Percentiles rank a stretch among this genome's conserved stretches.
Evolutionary conservation across 2,888 invertebrate species (phyloP).

Genomic region (Formica aserva): DNA sequence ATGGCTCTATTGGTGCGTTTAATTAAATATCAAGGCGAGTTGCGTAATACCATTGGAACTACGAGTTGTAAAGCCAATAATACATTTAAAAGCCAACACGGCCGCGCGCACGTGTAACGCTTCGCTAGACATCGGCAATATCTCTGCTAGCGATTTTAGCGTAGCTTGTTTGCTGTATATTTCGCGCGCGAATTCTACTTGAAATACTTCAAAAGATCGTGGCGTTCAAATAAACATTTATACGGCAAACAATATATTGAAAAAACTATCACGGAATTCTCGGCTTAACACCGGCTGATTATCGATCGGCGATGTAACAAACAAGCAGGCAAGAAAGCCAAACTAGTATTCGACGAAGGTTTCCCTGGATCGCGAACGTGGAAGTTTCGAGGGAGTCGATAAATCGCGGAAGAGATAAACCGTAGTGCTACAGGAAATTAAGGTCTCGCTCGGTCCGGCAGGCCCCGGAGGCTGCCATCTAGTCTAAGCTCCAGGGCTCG

Average conservation of each 20-base stretch:
- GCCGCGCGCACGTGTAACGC: background rate
- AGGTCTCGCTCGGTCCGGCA: conserved; percentile 70
- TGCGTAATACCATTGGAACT: conserved; percentile 60
- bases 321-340: conserved; percentile 58
- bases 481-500: conserved; percentile 62
- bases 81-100: conserved; percentile 35
- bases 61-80: conserved; percentile 55
- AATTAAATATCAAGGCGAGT: conserved; percentile 64
- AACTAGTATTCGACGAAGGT: conserved; percentile 55
- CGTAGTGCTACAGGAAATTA: conserved; percentile 78
- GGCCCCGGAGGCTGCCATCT: conserved; percentile 54
- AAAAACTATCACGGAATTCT: conserved; percentile 1
- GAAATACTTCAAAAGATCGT: conserved; percentile 33
- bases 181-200: background rate
- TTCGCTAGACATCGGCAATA: conserved; percentile 27
- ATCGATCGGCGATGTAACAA: conserved; percentile 42
- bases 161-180: background rate
- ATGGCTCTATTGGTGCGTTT: conserved; percentile 38
- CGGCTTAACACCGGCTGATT: conserved; percentile 28
- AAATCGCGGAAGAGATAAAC: conserved; percentile 78
- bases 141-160: conserved; percentile 12
- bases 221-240: conserved; percentile 15
- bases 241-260: conserved; percentile 10
- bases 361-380: conserved; percentile 50
- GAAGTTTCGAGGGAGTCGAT: conserved; percentile 72